Conservation (phyloP, 2,888 invertebrate genomes). For the Thereva nobilitata region DNA sequence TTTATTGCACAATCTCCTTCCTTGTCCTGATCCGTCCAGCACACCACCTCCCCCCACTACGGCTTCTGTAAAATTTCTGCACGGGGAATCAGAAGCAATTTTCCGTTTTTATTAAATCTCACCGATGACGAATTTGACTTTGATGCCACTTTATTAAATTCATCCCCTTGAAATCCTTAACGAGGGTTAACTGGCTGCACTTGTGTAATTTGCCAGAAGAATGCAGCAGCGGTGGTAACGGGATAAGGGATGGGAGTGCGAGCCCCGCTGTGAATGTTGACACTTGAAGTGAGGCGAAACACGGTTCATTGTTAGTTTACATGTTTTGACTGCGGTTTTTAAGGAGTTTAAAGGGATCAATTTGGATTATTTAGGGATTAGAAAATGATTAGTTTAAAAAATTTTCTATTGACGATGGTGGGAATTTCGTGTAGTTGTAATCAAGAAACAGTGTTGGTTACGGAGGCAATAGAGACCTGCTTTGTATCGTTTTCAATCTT, state of each 20-base stretch:
- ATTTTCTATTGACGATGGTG: conserved; percentile 6
- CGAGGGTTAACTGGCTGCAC: neutral
- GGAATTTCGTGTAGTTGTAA: neutral
- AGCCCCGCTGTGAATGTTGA: conserved; percentile 10
- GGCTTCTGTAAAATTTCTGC: neutral
- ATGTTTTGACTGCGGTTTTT: conserved; percentile 30
- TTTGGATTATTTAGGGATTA: neutral
- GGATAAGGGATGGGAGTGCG: neutral
- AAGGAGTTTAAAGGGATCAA: conserved; percentile 9
- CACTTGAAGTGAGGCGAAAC: conserved; percentile 16
- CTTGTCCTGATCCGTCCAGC: too few species aligned
- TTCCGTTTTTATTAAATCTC: conserved; percentile 28
- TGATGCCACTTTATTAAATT: conserved; percentile 38
- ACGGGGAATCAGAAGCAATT: neutral
- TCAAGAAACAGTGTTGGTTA: too few species aligned
- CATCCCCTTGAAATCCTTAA: neutral
- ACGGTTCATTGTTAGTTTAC: conserved; percentile 8
- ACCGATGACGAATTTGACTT: conserved; percentile 36
- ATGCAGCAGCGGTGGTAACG: neutral
- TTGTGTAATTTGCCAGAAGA: neutral
- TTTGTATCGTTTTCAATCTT: too few species aligned
- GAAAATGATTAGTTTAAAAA: neutral
- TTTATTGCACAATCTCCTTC: too few species aligned
- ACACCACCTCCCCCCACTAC: too few species aligned
- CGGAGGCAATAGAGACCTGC: too few species aligned